These are phyloP conservation scores for Tipula helvola DNA, from an alignment of 2,888 invertebrate genomes.

Conservation along the genomic window DNA sequence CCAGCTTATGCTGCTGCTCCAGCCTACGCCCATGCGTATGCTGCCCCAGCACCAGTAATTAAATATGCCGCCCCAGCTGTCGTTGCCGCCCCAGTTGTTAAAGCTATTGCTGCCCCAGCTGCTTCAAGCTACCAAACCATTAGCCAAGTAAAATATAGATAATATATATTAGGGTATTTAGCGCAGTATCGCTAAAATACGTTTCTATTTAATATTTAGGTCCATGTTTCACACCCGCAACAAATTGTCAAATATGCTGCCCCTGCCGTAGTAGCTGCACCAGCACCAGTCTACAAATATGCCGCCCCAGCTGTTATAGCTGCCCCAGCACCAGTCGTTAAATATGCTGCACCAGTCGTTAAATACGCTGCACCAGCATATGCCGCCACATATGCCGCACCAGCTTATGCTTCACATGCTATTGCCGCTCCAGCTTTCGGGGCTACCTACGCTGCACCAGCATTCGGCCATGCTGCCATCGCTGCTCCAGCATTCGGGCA, in stretches of 20 bases:
- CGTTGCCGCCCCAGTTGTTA: conserved; percentile 25
- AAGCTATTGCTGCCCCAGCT: conserved; percentile 32
- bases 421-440: not conserved
- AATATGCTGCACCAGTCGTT: not conserved
- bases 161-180: not conserved
- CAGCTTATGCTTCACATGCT: not conserved
- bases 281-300: not conserved
- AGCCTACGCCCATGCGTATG: conserved; percentile 12
- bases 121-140: conserved; percentile 48
- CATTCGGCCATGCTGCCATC: not conserved
- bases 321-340: not conserved
- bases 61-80: conserved; percentile 21
- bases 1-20: conserved; percentile 22
- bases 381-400: not conserved
- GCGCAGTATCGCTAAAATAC: not conserved
- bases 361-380: not conserved
- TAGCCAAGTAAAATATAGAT: conserved; percentile 32
- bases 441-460: not conserved
- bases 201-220: not conserved
- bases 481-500: not conserved
- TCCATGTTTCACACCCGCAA: not conserved
- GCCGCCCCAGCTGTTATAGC: not conserved
- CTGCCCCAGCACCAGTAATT: not conserved
- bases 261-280: not conserved
- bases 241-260: not conserved